Conservation (phyloP, 2,888 invertebrate genomes). For the Tortrix viridana region DNA sequence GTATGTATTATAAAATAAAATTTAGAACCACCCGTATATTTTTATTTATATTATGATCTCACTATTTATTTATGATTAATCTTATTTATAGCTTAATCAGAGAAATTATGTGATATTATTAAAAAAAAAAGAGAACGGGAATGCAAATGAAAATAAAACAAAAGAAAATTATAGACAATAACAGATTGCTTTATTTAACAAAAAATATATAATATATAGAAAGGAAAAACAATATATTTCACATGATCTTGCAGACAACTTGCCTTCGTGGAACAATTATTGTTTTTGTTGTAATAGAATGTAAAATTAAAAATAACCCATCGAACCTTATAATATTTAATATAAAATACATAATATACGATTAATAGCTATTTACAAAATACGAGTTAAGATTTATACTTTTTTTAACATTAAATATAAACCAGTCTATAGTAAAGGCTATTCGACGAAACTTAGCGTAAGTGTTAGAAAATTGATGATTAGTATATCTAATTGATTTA, state of each 20-base stretch:
- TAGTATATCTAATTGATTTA: slow-evolving; percentile 62
- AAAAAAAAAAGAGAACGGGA: slow-evolving; percentile 50
- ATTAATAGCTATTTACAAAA: slow-evolving; percentile 84
- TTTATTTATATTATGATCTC: slow-evolving; percentile 67
- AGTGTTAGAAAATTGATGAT: slow-evolving; percentile 75
- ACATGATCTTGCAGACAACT: slow-evolving; percentile 63
- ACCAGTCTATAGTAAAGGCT: slow-evolving; percentile 85
- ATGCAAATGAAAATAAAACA: slow-evolving; percentile 73
- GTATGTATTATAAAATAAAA: slow-evolving; percentile 50
- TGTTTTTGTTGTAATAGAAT: slow-evolving; percentile 77
- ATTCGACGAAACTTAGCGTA: slow-evolving; percentile 80
- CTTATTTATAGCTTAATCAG: slow-evolving; percentile 52
- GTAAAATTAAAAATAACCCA: slow-evolving; percentile 83
- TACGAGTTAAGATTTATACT: slow-evolving; percentile 81
- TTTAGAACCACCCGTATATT: slow-evolving; percentile 77
- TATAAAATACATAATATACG: slow-evolving; percentile 80
- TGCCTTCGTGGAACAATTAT: slow-evolving; percentile 71
- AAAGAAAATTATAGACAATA: slow-evolving; percentile 77
- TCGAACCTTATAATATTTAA: slow-evolving; percentile 81
- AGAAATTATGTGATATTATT: slow-evolving; percentile 46
- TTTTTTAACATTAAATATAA: slow-evolving; percentile 80
- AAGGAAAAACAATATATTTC: slow-evolving; percentile 75
- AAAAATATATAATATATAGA: slow-evolving; percentile 84
- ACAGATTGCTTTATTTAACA: slow-evolving; percentile 85
- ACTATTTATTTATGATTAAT: slow-evolving; percentile 70